Evolutionary conservation across 2,797 vertebrate species (phyloP).

Genomic region (Alca torda): DNA sequence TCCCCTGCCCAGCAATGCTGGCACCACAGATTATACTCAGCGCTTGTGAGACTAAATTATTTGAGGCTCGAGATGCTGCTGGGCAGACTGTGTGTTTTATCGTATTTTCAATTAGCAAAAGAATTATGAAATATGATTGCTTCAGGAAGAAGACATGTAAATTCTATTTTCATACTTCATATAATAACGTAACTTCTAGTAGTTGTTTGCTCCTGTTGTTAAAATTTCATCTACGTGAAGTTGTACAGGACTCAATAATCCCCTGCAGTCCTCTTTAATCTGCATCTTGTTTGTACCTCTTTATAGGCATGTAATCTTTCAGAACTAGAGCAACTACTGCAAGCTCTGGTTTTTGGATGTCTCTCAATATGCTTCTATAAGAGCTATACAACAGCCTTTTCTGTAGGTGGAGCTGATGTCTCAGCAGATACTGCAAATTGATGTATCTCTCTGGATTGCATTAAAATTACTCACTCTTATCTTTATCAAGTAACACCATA

Average conservation of each 20-base stretch:
- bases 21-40: not conserved
- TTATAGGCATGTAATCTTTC: not conserved
- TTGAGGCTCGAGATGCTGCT: not conserved
- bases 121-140: not conserved
- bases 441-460: not conserved
- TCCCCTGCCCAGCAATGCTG: not conserved
- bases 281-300: not conserved
- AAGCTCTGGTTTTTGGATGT: not conserved
- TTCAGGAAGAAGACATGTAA: not conserved
- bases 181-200: not conserved
- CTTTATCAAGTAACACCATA: not conserved
- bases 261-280: not conserved
- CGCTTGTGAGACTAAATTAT: not conserved
- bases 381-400: not conserved
- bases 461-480: not conserved
- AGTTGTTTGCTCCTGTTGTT: not conserved
- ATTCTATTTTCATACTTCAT: not conserved
- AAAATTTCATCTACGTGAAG: not conserved
- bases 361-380: not conserved
- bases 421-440: not conserved
- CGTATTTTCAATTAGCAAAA: not conserved
- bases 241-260: not conserved
- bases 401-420: slow-evolving; percentile 28
- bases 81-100: not conserved
- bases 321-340: not conserved